A percentile compares a stretch with the other conserved stretches of the same genome.
These are phyloP conservation scores for Ascidia mentula DNA, from an alignment of 23 tunicate species.

Conservation along the genomic window DNA sequence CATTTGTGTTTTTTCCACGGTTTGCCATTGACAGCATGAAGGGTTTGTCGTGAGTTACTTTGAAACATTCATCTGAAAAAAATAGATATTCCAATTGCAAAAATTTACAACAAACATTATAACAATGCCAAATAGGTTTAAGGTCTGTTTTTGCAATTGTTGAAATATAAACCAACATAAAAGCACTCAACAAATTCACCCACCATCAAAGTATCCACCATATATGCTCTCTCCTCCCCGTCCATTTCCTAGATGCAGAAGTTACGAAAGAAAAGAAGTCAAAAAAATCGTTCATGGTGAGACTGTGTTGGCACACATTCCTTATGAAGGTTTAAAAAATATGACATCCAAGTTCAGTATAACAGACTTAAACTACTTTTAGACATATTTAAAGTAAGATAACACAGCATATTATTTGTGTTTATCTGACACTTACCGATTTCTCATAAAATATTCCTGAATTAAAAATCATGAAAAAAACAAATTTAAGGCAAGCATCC, in stretches of 20 bases:
- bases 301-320: no score
- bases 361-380: no score
- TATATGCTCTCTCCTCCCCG: slow-evolving; percentile 97
- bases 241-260: slow-evolving; percentile 73
- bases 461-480: no score
- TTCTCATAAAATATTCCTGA: no score
- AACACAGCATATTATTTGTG: no score
- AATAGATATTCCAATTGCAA: not conserved
- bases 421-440: no score
- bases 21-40: slow-evolving; percentile 97
- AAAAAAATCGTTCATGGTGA: no score
- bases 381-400: no score
- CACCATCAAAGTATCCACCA: slow-evolving; percentile 92
- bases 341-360: no score
- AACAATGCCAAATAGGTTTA: not conserved
- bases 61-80: slow-evolving; percentile 83
- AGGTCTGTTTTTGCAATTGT: no score
- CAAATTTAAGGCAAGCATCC: no score
- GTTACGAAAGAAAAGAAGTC: not conserved
- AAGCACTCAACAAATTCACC: not conserved
- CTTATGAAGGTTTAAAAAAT: no score
- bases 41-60: slow-evolving; percentile 79
- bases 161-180: not conserved
- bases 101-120: not conserved
- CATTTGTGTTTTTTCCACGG: slow-evolving; percentile 93